phyloP scores from a whole-genome alignment of 2,113 vertebrate species.

The Silurus glanis region DNA sequence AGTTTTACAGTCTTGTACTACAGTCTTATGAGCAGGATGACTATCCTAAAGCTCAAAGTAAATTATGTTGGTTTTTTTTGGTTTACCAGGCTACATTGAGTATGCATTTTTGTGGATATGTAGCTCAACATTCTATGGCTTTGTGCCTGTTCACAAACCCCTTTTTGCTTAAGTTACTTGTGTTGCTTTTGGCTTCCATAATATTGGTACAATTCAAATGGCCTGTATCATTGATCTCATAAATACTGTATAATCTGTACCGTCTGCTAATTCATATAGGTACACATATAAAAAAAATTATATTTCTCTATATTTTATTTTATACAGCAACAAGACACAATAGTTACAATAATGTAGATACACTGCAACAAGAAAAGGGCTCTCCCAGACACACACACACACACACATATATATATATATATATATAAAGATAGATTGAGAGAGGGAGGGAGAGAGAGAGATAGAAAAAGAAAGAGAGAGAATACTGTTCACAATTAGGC shows the following conservation, averaged over 20 bases:
- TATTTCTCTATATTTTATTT: not conserved
- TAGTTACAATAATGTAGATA: too few relatives aligned
- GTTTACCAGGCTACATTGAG: not conserved
- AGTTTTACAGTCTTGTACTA: not conserved
- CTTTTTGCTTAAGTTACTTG: conserved; percentile 35
- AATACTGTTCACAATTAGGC: too few relatives aligned
- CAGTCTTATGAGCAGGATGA: not conserved
- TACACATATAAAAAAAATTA: not conserved
- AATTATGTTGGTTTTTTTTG: not conserved
- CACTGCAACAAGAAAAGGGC: too few relatives aligned
- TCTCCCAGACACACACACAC: too few relatives aligned
- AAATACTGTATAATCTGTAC: conserved; percentile 7
- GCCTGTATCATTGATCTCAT: not conserved
- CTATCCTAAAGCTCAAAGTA: not conserved
- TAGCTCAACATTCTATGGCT: conserved; percentile 33
- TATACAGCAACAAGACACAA: not conserved
- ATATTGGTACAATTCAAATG: conserved; percentile 34
- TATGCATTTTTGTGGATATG: conserved; percentile 17
- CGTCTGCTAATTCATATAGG: not conserved
- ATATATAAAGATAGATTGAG: too few relatives aligned
- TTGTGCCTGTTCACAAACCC: conserved; percentile 13
- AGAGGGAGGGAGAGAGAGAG: too few relatives aligned
- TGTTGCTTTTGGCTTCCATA: conserved; percentile 38
- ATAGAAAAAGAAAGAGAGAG: too few relatives aligned
- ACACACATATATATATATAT: too few relatives aligned